These are phyloP conservation scores for Solen grandis DNA, from an alignment of 1,140 invertebrate species.

Conservation along the genomic window DNA sequence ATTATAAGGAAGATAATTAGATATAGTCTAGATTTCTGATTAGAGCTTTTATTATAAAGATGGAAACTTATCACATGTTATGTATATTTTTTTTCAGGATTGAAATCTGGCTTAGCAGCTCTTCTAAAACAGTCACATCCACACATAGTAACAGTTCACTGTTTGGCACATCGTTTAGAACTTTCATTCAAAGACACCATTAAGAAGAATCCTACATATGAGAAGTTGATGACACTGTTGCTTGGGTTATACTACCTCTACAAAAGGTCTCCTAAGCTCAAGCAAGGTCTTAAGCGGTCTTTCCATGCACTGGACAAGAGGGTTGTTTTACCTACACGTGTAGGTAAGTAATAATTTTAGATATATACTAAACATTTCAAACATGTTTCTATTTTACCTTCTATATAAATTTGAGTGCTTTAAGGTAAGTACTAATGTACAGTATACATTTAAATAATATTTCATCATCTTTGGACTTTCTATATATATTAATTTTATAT, in stretches of 20 bases:
- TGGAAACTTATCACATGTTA: not conserved
- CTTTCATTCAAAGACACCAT: slow-evolving; percentile 28
- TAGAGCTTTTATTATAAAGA: not conserved
- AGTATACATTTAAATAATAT: slow-evolving; percentile 3
- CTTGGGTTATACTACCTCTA: slow-evolving; percentile 35
- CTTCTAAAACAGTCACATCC: not conserved
- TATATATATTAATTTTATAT: not conserved
- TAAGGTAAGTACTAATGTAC: not conserved
- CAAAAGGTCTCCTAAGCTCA: slow-evolving; percentile 12
- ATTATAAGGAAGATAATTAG: not conserved
- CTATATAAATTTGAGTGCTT: not conserved
- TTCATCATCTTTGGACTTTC: not conserved
- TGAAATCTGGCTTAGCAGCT: slow-evolving; percentile 4
- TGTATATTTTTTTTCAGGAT: not conserved
- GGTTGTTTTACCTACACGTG: not conserved
- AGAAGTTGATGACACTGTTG: slow-evolving; percentile 14
- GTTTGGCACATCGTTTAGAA: slow-evolving; percentile 15
- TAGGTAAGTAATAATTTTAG: not conserved
- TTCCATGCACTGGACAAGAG: not conserved
- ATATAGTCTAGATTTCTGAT: not conserved
- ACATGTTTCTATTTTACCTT: slow-evolving; percentile 4
- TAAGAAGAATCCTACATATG: slow-evolving; percentile 7
- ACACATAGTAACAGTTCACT: not conserved
- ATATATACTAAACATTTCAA: not conserved
- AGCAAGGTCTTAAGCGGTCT: not conserved